Evolutionary conservation across 2,113 vertebrate species (phyloP), one percentile per base, ranked within the genome.

Genomic region (Gorsachius goisagi): DNA sequence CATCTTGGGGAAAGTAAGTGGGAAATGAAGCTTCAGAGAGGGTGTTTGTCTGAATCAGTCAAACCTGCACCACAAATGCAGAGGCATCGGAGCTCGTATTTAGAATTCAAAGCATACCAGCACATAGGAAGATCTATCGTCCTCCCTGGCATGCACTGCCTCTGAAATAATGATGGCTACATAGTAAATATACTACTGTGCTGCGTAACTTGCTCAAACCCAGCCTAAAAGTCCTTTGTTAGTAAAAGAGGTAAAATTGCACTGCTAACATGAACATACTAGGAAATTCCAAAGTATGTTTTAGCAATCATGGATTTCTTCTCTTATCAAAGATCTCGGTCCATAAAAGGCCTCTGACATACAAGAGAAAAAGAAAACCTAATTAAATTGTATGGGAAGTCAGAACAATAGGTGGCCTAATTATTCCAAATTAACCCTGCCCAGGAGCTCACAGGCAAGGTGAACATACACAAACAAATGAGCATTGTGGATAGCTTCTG

Each of bases 331-430:
- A 94, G 30, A 26, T 62, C 32, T 75, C 72, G n/a, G 37, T 73
- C 45, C 41, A 53, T 73, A 89, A 93, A 95, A 94, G 53, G 52
- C 39, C 91, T 80, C 80, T 92, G 80, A 85, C 11, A 41, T 24
- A 89, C 16, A 74, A 74, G 66, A 66, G 49, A 89, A 88, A 93
- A 94, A 93, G 67, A 76, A 95, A 95, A 85, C 33, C 74, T 89
- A 90, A 89, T 85, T 95, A 93, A 82, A 93, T 73, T 90, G 62
- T 82, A 69, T 83, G 88, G 81, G 71, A 93, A 96, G 55, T 76
- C 62, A 79, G 80, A 87, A 81, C 3, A 0, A 75, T 69, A 79
- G 71, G 53, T 91, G 81, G 62, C 53, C 53, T 76, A 45, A 55
- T 91, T 83, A 93, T 91, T 96, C n/a, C 45, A 5, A 83, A 74